Percentiles rank a stretch among this genome's conserved stretches.
phyloP scores from a whole-genome alignment of 35 echinoderm and acorn worm species.

The Ptychodera flava region DNA sequence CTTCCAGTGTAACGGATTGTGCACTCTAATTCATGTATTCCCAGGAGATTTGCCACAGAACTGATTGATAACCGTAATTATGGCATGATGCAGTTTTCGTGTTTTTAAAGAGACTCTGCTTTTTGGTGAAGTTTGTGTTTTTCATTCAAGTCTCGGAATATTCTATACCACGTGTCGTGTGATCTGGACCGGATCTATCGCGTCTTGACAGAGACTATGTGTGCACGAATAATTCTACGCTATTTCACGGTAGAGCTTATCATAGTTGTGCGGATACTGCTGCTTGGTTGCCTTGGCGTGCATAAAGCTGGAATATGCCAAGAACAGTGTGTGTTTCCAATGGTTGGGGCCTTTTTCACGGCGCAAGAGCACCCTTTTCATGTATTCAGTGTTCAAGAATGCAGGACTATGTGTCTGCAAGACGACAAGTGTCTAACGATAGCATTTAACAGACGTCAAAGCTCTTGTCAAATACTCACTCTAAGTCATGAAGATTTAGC shows the following conservation, averaged over 20 bases:
- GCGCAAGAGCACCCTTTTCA: neutral
- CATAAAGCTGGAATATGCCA: neutral
- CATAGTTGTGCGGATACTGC: neutral
- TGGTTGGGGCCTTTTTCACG: neutral
- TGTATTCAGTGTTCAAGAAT: neutral
- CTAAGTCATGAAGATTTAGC: neutral
- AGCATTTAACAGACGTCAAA: neutral
- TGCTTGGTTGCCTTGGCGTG: neutral
- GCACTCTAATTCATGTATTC: too few species aligned
- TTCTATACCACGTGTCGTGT: too few species aligned
- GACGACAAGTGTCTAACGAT: neutral
- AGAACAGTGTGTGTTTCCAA: neutral
- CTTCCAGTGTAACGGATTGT: too few species aligned
- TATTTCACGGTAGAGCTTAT: neutral
- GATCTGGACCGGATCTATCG: too few species aligned
- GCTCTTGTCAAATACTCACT: neutral
- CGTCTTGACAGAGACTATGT: too few species aligned
- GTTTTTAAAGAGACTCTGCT: too few species aligned
- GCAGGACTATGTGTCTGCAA: neutral
- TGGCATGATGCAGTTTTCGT: too few species aligned
- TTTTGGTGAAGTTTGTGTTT: too few species aligned
- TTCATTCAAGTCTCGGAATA: too few species aligned
- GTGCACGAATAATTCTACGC: too few species aligned
- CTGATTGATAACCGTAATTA: too few species aligned
- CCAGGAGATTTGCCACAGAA: too few species aligned